Evolutionary conservation across 2,888 invertebrate genomes (phyloP).

Genomic region (Hypselothyrea guttata): DNA sequence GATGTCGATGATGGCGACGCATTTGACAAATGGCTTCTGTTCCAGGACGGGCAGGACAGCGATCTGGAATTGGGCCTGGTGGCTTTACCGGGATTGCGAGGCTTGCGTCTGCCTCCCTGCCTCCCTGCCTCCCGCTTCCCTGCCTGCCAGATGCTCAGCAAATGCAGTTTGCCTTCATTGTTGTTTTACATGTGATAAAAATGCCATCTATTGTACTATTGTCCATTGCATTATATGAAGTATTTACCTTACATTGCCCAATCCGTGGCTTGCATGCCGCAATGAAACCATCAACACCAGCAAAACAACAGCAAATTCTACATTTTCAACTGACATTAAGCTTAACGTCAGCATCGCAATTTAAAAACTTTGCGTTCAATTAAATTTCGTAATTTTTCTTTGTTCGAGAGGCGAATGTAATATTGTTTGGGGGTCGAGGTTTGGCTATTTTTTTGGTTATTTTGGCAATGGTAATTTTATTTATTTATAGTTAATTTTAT

Average conservation of each 20-base stretch:
- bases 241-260: slow-evolving; percentile 38
- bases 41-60: slow-evolving; percentile 56
- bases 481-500: too few relatives aligned
- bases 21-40: slow-evolving; percentile 81
- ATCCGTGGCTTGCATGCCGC: background rate
- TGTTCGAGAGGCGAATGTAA: too few relatives aligned
- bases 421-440: too few relatives aligned
- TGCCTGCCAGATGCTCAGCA: slow-evolving; percentile 55
- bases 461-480: too few relatives aligned
- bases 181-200: slow-evolving; percentile 77
- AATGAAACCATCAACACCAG: slow-evolving; percentile 25
- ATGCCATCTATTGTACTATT: slow-evolving; percentile 68
- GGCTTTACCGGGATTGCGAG: slow-evolving; percentile 56
- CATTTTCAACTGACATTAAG: slow-evolving; percentile 45
- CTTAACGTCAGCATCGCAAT: slow-evolving; percentile 12
- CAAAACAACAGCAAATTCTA: slow-evolving; percentile 28
- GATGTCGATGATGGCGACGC: slow-evolving; percentile 54
- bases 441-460: too few relatives aligned
- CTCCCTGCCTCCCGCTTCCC: too few relatives aligned
- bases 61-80: slow-evolving; percentile 56
- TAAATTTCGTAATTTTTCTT: too few relatives aligned
- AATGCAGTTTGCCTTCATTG: slow-evolving; percentile 50
- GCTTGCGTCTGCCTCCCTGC: slow-evolving; percentile 48
- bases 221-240: slow-evolving; percentile 39
- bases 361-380: too few relatives aligned